phyloP scores from a whole-genome alignment of 2,113 vertebrate genomes.

The Emydocephalus ijimae region DNA sequence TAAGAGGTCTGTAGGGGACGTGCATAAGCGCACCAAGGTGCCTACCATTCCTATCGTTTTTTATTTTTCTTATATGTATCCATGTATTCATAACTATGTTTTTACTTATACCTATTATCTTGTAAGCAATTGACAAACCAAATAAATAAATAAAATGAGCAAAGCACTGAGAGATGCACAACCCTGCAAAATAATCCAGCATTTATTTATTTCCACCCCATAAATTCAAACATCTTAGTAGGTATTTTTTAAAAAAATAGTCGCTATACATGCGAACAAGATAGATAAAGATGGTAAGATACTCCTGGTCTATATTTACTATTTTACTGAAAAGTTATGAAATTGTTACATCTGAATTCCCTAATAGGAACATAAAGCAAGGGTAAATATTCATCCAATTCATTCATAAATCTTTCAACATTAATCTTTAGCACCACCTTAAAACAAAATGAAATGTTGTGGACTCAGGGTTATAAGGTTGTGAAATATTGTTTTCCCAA shows the following conservation, averaged over 20 bases:
- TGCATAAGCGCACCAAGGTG: too few relatives aligned
- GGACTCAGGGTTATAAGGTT: background rate
- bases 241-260: background rate
- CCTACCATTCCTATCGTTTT: too few relatives aligned
- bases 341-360: background rate
- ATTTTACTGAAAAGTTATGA: background rate
- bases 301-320: background rate
- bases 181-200: background rate
- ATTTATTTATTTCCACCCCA: background rate
- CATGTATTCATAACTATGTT: too few relatives aligned
- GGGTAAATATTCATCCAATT: background rate
- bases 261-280: background rate
- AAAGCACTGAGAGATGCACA: background rate
- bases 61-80: too few relatives aligned
- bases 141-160: too few relatives aligned
- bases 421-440: background rate
- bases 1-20: too few relatives aligned
- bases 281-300: background rate
- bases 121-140: too few relatives aligned
- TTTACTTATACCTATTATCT: too few relatives aligned
- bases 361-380: background rate
- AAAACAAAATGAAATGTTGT: background rate
- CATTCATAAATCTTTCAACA: background rate
- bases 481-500: background rate
- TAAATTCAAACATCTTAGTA: background rate